Base-by-base conservation (phyloP, 2,888 invertebrate species). In the Cheilosia scutellata region DNA sequence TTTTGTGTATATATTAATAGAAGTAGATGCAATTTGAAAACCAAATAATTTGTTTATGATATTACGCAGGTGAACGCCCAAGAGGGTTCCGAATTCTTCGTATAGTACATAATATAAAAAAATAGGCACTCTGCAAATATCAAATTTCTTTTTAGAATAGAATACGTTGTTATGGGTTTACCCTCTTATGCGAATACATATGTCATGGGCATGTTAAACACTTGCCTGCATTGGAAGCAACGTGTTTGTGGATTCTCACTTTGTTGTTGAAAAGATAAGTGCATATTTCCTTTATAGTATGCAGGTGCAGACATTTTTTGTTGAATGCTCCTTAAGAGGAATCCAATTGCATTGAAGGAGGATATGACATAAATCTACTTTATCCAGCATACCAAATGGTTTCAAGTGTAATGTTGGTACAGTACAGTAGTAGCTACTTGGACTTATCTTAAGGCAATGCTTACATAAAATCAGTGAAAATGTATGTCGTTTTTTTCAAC, bases 291-390 rank as follows among this genome's bases (percentile, higher is more conserved):
- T 44, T 53, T 62, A 62, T 27, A 62, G 11, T 7, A 51, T 53
- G 68, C 80, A 80, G 80, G 68, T 80, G 80, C 74, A 33, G 60
- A 49, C 37, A 68, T 37, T 66, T 60, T 51, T 20, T 51, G 20
- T 27, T 37, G 16, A 16, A 16, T n/a, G 44, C 25, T 20, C 55
- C 33, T 66, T 9, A 29, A 55, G 80, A 80, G 20, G 20, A 20
- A 47, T 75, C 66, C 66, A 53, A 66, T 79, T 79, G 37, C 74
- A 79, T 29, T 49, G 11, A 57, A 47, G 63, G 11, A 29, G 9
- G 49, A 33, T 63, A 37, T 42, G 11, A 49, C 2, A 9, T 25
- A 25, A 6, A 25, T 49, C 37, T 9, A 9, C 9, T 9, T 33
- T 3, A 33, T 31, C 0, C 0, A 31, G 31, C 31, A 5, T 33